Evolutionary conservation across 2,797 vertebrate genomes (phyloP).

Genomic region (Mycteria americana): DNA sequence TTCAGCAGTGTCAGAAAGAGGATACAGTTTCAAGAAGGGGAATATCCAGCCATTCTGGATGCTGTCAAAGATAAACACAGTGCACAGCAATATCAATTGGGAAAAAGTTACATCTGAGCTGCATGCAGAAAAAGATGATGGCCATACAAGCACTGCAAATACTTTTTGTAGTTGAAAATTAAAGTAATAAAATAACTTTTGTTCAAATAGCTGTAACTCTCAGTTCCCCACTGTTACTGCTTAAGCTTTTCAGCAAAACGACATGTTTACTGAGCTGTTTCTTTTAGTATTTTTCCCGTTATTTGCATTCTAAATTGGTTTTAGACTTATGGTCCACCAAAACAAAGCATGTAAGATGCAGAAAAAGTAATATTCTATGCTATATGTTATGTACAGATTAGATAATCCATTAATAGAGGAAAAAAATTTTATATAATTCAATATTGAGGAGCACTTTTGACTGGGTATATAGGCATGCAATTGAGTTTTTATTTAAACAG

Average conservation of each 20-base stretch:
- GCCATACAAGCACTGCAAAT: background rate
- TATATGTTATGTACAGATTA: background rate
- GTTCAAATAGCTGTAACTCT: background rate
- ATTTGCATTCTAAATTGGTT: background rate
- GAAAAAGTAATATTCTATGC: background rate
- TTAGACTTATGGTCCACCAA: background rate
- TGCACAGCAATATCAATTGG: background rate
- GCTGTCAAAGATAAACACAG: background rate
- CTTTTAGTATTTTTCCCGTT: background rate
- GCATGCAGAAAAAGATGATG: background rate
- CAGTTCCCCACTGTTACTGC: background rate
- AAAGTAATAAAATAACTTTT: background rate
- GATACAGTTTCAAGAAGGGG: background rate
- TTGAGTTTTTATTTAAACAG: background rate
- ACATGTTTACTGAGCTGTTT: background rate
- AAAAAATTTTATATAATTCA: background rate
- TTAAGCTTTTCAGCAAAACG: background rate
- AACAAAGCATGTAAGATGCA: background rate
- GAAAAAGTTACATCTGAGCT: background rate
- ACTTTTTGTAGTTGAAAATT: background rate
- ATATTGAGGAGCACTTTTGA: background rate
- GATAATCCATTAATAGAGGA: background rate
- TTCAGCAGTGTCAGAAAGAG: background rate
- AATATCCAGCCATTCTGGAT: background rate
- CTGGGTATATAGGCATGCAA: background rate